phyloP scores from a whole-genome alignment of 2,113 vertebrate species.

The Leptosomus discolor region DNA sequence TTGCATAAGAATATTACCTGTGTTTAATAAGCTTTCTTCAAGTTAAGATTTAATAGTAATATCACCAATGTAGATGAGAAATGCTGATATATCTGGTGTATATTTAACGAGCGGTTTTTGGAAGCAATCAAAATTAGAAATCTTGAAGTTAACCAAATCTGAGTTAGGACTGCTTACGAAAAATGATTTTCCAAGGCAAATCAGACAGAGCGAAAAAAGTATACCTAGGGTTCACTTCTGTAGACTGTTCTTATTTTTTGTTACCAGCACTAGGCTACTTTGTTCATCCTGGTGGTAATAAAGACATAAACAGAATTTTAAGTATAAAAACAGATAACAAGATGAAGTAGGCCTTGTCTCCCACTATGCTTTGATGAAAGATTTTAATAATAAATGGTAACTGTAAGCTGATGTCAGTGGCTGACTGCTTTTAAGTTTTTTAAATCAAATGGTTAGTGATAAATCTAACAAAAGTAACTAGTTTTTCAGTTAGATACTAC shows the following conservation, averaged over 20 bases:
- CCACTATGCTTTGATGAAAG: background rate
- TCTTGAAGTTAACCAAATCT: background rate
- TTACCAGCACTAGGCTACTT: background rate
- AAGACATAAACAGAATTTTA: background rate
- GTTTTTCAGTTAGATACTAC: background rate
- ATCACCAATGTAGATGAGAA: background rate
- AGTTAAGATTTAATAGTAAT: conserved; percentile 1
- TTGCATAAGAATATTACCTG: background rate
- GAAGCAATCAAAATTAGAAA: background rate
- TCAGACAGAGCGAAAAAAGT: background rate
- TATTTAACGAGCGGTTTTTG: background rate
- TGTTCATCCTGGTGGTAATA: background rate
- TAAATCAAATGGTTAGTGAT: background rate
- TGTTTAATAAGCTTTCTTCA: background rate
- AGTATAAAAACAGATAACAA: background rate
- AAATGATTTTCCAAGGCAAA: background rate
- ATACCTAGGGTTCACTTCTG: background rate
- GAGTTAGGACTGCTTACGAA: background rate
- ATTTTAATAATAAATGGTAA: background rate
- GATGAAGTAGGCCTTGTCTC: background rate
- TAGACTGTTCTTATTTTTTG: background rate
- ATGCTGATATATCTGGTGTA: background rate
- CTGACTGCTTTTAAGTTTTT: background rate
- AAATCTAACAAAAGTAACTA: background rate
- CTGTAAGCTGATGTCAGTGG: background rate